Percentiles rank a stretch among this genome's conserved stretches.
phyloP scores from a whole-genome alignment of 2,113 vertebrate genomes.

The Calypte anna region DNA sequence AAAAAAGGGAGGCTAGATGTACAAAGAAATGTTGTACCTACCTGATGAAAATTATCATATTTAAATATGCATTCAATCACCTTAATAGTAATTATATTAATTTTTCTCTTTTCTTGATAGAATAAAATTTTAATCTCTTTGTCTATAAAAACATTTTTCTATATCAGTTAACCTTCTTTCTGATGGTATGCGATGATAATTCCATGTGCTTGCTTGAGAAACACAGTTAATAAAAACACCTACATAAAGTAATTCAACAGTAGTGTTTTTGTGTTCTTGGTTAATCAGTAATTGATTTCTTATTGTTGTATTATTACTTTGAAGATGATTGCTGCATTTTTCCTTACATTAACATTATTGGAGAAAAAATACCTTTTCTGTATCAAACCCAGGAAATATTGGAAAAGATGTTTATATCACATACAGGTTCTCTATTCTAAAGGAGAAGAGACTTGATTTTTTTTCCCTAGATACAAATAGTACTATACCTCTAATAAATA shows the following conservation, averaged over 20 bases:
- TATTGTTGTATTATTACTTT: neutral
- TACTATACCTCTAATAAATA: neutral
- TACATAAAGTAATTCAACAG: neutral
- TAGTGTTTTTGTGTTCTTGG: neutral
- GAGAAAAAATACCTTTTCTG: neutral
- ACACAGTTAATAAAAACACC: neutral
- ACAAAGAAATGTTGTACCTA: neutral
- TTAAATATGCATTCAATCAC: neutral
- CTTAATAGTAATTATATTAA: neutral
- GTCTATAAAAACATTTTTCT: neutral
- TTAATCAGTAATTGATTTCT: neutral
- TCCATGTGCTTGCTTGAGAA: neutral
- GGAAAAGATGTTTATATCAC: neutral
- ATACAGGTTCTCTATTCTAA: accelerated
- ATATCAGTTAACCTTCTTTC: neutral
- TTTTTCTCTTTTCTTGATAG: neutral
- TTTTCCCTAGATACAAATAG: too few relatives aligned
- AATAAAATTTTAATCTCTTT: neutral
- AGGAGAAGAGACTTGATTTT: neutral
- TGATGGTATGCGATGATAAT: neutral
- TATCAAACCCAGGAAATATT: neutral
- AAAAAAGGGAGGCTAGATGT: neutral
- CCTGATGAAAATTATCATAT: neutral
- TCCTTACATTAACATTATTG: neutral
- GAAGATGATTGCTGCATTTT: neutral